Evolutionary conservation across 2,888 invertebrate species (phyloP).

Genomic region (Blomia tropicalis): DNA sequence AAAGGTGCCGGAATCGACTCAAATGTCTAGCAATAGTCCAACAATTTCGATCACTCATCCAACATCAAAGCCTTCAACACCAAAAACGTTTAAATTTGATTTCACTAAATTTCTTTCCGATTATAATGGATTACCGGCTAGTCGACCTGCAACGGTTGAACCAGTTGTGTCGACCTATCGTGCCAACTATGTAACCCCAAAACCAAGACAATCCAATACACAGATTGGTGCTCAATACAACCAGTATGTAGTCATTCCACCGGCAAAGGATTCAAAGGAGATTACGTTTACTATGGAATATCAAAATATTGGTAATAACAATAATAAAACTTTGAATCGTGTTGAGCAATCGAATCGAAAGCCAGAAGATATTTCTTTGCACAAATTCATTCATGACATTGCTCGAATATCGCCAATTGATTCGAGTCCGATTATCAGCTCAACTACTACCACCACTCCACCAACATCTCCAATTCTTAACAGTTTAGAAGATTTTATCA

Average conservation of each 20-base stretch:
- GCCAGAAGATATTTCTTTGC: not conserved
- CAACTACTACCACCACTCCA: too few species aligned
- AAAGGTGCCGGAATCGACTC: not conserved
- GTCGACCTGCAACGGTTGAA: not conserved
- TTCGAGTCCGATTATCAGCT: not conserved
- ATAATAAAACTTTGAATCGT: not conserved
- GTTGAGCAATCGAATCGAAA: not conserved
- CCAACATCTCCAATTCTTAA: not conserved
- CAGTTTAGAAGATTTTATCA: slow-evolving; percentile 8
- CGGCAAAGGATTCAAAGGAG: not conserved
- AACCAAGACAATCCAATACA: not conserved
- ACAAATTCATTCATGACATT: not conserved
- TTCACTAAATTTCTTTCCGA: not conserved
- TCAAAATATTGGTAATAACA: not conserved
- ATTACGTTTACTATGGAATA: not conserved
- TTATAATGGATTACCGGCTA: not conserved
- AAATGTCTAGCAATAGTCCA: not conserved
- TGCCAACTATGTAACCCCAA: not conserved
- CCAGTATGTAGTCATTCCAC: slow-evolving; percentile 4
- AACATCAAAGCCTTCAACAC: not conserved
- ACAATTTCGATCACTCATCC: not conserved
- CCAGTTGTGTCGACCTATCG: not conserved
- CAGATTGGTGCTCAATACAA: slow-evolving; percentile 15
- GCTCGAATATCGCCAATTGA: not conserved
- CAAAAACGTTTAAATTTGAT: not conserved